Evolutionary conservation across 2,113 vertebrate species (phyloP).

Genomic region (Mesoclemmys tuberculata): DNA sequence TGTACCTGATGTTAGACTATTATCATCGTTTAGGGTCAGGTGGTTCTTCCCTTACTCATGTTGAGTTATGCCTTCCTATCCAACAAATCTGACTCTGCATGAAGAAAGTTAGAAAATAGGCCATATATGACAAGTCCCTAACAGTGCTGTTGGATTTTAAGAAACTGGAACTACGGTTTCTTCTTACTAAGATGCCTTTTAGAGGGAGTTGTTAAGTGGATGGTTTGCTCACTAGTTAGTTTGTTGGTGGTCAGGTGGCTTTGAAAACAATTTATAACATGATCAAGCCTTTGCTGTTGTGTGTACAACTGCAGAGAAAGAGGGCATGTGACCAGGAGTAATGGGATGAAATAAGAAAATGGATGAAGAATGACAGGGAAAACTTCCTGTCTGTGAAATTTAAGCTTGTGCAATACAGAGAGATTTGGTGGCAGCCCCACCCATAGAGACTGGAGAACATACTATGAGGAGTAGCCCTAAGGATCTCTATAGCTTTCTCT

Average conservation of each 20-base stretch:
- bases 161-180: background rate
- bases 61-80: background rate
- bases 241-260: background rate
- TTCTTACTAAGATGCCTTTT: background rate
- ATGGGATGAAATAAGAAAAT: background rate
- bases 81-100: background rate
- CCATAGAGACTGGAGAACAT: background rate
- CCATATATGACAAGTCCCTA: background rate
- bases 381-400: background rate
- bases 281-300: background rate
- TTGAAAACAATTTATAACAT: conserved; percentile 1
- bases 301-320: background rate
- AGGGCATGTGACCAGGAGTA: background rate
- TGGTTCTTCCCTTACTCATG: background rate
- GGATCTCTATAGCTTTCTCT: background rate
- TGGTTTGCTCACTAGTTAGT: background rate
- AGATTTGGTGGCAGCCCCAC: background rate
- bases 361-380: background rate
- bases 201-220: background rate
- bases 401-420: background rate
- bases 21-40: background rate
- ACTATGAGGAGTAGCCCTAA: background rate
- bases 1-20: background rate
- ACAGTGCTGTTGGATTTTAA: background rate
- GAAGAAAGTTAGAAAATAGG: background rate